These are phyloP conservation scores for Larimichthys crocea DNA, from an alignment of 2,113 vertebrate species.

Conservation along the genomic window DNA sequence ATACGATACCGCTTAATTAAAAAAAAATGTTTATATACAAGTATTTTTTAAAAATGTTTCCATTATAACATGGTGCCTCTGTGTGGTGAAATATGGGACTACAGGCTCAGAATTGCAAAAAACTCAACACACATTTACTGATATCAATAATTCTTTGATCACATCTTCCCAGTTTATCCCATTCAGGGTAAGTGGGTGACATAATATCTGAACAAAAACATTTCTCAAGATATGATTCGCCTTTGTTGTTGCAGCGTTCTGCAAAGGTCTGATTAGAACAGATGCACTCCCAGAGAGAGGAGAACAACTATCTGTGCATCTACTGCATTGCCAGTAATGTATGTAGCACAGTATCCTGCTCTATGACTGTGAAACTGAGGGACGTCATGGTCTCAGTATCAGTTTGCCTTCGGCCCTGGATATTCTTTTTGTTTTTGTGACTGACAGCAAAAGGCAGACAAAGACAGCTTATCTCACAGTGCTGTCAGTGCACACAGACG, in stretches of 20 bases:
- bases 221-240: background rate
- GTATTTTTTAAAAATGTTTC: background rate
- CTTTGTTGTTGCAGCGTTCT: background rate
- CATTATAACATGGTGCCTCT: constrained; percentile 6
- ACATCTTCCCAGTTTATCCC: background rate
- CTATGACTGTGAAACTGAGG: background rate
- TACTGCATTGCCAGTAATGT: background rate
- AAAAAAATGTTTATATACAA: background rate
- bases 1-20: background rate
- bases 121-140: background rate
- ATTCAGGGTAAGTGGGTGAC: background rate
- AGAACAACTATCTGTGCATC: background rate
- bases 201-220: background rate
- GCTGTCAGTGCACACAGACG: background rate
- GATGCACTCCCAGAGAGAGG: background rate
- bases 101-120: background rate
- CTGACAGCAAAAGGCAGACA: background rate
- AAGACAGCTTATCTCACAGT: background rate
- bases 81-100: constrained; percentile 44
- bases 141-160: background rate
- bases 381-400: background rate
- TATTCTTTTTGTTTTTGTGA: background rate
- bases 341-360: background rate
- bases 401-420: background rate
- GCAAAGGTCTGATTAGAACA: background rate